A percentile compares a stretch with the other conserved stretches of the same genome.
Conservation (phyloP, 2,888 invertebrate species). For the Drosophila robusta region DNA sequence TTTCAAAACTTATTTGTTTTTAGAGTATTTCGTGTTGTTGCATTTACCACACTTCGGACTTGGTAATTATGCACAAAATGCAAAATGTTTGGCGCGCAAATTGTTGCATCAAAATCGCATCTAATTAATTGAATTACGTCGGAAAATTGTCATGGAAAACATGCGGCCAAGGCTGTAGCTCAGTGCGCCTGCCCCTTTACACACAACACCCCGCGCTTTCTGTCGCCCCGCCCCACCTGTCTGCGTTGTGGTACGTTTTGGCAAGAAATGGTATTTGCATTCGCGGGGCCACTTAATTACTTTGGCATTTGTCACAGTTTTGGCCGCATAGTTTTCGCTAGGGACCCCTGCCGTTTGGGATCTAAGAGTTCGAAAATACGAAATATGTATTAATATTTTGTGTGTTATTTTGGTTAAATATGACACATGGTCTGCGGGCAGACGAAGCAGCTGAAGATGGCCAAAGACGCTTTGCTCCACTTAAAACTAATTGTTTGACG, state of each 20-base stretch:
- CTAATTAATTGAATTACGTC: constrained; percentile 54
- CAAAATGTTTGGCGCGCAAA: constrained; percentile 14
- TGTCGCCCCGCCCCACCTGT: constrained; percentile 4
- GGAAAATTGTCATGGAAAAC: constrained; percentile 47
- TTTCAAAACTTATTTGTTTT: not conserved
- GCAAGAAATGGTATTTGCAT: constrained; percentile 35
- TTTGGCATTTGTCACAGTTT: constrained; percentile 62
- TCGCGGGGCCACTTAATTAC: constrained; percentile 54
- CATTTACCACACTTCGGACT: not conserved
- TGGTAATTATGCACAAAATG: constrained; percentile 18
- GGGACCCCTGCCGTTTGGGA: constrained; percentile 25
- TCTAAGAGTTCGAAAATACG: constrained; percentile 14
- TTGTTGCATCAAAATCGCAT: constrained; percentile 37
- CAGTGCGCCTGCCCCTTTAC: not conserved
- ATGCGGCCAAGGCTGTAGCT: constrained; percentile 28
- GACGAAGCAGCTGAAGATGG: not conserved
- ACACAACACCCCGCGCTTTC: not conserved
- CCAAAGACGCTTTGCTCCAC: constrained; percentile 44
- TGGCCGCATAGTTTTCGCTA: constrained; percentile 20
- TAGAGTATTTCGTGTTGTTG: not conserved
- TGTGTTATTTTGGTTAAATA: constrained; percentile 35
- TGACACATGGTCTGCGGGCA: constrained; percentile 38
- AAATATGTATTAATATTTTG: constrained; percentile 13
- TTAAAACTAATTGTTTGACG: constrained; percentile 63
- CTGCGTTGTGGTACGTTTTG: constrained; percentile 12